These are phyloP conservation scores for Paramormyrops hopkinsi DNA, from an alignment of 2,797 vertebrate species.

Conservation along the genomic window DNA sequence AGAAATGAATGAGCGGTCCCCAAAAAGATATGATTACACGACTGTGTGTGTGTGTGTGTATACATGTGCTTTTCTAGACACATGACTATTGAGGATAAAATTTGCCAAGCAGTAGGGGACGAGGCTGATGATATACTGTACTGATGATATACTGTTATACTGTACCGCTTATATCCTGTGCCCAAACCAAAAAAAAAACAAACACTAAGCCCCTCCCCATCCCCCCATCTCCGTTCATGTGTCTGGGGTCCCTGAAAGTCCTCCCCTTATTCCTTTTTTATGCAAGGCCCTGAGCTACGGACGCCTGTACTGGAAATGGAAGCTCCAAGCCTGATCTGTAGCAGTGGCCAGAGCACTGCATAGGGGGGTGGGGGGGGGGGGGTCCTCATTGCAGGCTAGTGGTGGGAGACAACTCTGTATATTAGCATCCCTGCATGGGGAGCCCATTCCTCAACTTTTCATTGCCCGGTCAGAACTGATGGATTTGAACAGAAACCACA, in stretches of 20 bases:
- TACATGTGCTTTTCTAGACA: not conserved
- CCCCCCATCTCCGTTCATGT: not conserved
- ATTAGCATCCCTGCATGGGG: not conserved
- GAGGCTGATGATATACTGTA: not conserved
- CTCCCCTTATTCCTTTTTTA: not conserved
- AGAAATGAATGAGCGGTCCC: too few species aligned
- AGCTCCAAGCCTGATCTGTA: not conserved
- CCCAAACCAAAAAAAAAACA: not conserved
- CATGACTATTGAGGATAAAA: not conserved
- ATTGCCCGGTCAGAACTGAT: not conserved
- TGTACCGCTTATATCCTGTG: not conserved
- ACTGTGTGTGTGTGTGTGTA: not conserved
- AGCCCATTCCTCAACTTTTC: not conserved
- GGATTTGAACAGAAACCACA: not conserved
- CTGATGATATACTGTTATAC: not conserved
- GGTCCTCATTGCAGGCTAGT: not conserved
- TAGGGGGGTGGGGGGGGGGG: too few species aligned
- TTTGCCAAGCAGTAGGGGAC: not conserved
- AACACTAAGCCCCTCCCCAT: not conserved
- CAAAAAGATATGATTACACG: too few species aligned
- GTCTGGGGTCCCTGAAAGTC: not conserved
- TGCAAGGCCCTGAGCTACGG: not conserved
- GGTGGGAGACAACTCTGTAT: not conserved
- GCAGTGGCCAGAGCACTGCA: not conserved
- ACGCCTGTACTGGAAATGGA: not conserved